These are phyloP conservation scores for Polyodon spathula DNA, from an alignment of 2,113 vertebrate species.

Conservation along the genomic window DNA sequence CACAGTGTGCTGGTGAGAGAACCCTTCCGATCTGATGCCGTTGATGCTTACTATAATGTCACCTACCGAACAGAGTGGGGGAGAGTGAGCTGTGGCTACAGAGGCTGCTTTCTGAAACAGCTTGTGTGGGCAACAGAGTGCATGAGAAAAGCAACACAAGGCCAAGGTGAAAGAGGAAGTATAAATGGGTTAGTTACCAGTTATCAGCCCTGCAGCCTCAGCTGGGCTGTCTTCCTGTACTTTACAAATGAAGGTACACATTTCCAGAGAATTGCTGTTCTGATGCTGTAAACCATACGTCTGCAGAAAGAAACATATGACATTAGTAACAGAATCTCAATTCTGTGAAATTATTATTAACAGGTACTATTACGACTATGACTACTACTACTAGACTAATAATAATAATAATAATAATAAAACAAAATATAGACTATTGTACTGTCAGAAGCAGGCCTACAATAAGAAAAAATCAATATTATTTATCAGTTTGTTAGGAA, in stretches of 20 bases:
- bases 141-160: background rate
- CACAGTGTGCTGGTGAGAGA: constrained; percentile 68
- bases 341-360: too few species aligned
- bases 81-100: background rate
- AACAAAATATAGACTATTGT: too few species aligned
- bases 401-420: too few species aligned
- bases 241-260: constrained; percentile 69
- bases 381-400: too few species aligned
- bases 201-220: constrained; percentile 70
- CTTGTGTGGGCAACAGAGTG: background rate
- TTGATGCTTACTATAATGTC: constrained; percentile 80
- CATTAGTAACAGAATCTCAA: too few species aligned
- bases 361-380: too few species aligned
- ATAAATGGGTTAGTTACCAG: constrained; percentile 51
- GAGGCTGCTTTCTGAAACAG: background rate
- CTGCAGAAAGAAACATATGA: constrained; percentile 41
- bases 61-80: constrained; percentile 47
- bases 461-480: too few species aligned
- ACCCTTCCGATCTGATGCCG: constrained; percentile 62
- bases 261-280: constrained; percentile 47
- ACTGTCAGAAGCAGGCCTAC: too few species aligned
- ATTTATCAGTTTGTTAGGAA: background rate
- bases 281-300: constrained; percentile 61
- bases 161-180: constrained; percentile 5
- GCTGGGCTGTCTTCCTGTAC: constrained; percentile 75